Evolutionary conservation across 2,797 vertebrate genomes (phyloP).

Genomic region (Potorous gilbertii): DNA sequence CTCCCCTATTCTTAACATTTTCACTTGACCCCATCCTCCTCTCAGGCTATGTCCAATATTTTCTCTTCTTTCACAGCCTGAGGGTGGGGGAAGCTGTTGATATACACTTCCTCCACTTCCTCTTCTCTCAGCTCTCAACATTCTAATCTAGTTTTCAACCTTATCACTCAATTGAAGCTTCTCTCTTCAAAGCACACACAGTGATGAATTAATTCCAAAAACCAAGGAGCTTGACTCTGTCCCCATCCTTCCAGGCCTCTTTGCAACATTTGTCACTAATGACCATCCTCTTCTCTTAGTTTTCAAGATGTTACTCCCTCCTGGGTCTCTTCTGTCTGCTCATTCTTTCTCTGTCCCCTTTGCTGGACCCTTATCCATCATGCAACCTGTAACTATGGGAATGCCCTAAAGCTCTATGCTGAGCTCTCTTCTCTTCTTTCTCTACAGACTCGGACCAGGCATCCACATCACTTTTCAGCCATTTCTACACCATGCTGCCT

Average conservation of each 20-base stretch:
- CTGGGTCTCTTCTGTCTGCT: not conserved
- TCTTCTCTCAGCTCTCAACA: not conserved
- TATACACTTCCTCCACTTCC: not conserved
- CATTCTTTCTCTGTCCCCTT: not conserved
- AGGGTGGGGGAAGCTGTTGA: not conserved
- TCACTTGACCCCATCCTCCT: not conserved
- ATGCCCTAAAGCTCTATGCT: not conserved
- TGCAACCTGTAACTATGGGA: not conserved
- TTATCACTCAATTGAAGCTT: not conserved
- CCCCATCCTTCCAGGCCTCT: not conserved
- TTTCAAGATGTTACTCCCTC: no score
- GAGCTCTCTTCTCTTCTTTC: not conserved
- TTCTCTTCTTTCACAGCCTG: not conserved
- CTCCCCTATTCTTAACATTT: not conserved
- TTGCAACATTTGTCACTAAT: not conserved
- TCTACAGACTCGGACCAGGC: not conserved
- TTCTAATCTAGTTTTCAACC: not conserved
- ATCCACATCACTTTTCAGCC: not conserved
- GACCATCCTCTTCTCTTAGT: not conserved
- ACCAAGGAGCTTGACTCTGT: not conserved
- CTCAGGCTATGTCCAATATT: not conserved
- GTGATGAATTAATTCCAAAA: not conserved
- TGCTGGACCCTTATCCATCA: not conserved
- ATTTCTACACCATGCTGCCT: not conserved
- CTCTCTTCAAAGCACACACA: not conserved